Evolutionary conservation across 2,888 invertebrate species (phyloP).

Genomic region (Glaucopsyche alexis): DNA sequence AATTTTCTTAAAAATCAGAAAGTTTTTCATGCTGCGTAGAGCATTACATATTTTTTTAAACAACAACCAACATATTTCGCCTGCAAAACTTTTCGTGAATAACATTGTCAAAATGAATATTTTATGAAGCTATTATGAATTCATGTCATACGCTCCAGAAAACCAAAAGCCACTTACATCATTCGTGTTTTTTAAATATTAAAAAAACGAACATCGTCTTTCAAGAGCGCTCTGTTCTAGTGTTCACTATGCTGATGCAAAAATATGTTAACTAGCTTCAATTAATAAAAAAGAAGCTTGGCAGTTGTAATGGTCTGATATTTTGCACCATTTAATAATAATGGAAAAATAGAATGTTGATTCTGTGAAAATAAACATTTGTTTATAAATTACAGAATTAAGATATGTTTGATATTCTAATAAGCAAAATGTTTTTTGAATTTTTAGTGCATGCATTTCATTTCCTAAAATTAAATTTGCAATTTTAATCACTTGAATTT

Average conservation of each 20-base stretch:
- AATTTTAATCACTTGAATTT: no score
- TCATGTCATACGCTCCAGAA: background rate
- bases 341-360: background rate
- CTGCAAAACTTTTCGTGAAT: background rate
- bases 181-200: background rate
- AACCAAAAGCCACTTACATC: conserved; percentile 5
- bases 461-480: no score
- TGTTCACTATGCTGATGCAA: conserved; percentile 21
- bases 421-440: no score
- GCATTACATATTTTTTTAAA: no score
- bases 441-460: no score
- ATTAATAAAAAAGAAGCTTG: background rate
- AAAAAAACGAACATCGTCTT: background rate
- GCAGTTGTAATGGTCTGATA: background rate
- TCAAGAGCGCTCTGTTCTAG: conserved; percentile 12
- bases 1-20: no score
- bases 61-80: no score
- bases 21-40: no score
- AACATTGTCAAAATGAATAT: background rate
- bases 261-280: conserved; percentile 18
- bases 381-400: no score
- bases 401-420: no score
- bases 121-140: background rate
- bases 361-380: no score
- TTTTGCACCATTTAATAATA: background rate